Conservation (phyloP, 2,113 vertebrate genomes). For the Zeus faber region DNA sequence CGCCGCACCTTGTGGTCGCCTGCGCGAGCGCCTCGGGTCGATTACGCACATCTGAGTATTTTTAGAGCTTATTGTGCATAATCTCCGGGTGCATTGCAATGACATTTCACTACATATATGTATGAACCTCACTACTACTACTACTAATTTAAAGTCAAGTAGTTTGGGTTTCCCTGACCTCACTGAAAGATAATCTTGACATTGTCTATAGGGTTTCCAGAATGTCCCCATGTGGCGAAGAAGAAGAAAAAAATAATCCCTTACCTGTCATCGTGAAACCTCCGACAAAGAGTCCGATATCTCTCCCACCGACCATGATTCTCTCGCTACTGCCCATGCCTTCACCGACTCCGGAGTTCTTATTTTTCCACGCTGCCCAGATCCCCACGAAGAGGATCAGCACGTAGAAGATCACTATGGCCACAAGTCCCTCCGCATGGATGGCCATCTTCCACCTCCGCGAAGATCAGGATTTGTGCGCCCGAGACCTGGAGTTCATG, state of each 20-base stretch:
- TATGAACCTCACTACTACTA: no score
- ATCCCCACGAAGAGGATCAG: slow-evolving; percentile 92
- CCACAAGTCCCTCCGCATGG: slow-evolving; percentile 89
- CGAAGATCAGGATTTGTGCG: slow-evolving; percentile 45
- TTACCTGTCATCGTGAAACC: slow-evolving; percentile 98
- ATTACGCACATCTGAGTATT: no score
- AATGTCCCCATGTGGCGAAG: no score
- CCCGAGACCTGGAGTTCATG: slow-evolving; percentile 70
- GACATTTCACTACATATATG: no score
- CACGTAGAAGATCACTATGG: slow-evolving; percentile 92
- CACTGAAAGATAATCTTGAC: background rate
- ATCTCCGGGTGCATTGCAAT: no score
- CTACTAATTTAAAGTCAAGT: no score
- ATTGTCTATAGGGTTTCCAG: no score
- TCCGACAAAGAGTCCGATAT: slow-evolving; percentile 94
- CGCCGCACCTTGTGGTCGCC: no score
- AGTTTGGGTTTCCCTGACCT: background rate
- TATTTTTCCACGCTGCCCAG: slow-evolving; percentile 98
- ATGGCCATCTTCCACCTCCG: slow-evolving; percentile 79
- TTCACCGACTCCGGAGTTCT: slow-evolving; percentile 75
- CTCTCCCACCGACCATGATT: slow-evolving; percentile 95
- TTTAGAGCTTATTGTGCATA: no score
- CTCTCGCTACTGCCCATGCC: slow-evolving; percentile 82
- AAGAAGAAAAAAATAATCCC: no score
- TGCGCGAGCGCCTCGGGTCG: no score